Percentiles rank a stretch among this genome's conserved stretches.
Evolutionary conservation across 2,113 vertebrate species (phyloP).

Genomic region (Axis porcinus): DNA sequence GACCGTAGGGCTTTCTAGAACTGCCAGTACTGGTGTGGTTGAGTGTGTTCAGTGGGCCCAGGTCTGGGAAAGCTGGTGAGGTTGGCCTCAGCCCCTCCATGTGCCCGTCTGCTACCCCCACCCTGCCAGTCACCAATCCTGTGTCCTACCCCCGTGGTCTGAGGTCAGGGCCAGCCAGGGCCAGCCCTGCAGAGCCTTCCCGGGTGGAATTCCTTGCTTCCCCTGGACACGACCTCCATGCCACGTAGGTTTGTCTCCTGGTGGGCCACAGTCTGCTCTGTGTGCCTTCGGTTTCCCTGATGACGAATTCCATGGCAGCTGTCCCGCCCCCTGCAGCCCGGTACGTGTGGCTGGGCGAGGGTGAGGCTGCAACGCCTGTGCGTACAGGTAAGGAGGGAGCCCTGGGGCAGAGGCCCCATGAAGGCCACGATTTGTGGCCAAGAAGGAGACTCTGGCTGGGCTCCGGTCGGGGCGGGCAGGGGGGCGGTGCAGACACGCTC

Average conservation of each 20-base stretch:
- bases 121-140: accelerated
- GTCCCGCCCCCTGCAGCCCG: accelerated
- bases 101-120: accelerated
- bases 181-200: background rate
- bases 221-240: accelerated
- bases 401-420: accelerated
- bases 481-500: accelerated
- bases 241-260: accelerated
- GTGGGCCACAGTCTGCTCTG: background rate
- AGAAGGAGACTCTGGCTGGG: accelerated
- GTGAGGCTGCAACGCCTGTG: accelerated
- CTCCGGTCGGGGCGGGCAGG: accelerated
- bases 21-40: accelerated
- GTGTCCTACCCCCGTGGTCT: background rate
- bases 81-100: no score
- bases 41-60: background rate
- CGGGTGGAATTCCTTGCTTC: background rate
- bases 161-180: accelerated
- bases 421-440: accelerated
- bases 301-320: accelerated
- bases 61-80: background rate
- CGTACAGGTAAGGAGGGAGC: accelerated
- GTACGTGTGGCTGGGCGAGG: accelerated
- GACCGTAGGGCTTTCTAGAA: background rate
- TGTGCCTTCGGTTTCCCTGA: accelerated